phyloP scores from a whole-genome alignment of 2,797 vertebrate species.

The Chromobotia macracanthus region DNA sequence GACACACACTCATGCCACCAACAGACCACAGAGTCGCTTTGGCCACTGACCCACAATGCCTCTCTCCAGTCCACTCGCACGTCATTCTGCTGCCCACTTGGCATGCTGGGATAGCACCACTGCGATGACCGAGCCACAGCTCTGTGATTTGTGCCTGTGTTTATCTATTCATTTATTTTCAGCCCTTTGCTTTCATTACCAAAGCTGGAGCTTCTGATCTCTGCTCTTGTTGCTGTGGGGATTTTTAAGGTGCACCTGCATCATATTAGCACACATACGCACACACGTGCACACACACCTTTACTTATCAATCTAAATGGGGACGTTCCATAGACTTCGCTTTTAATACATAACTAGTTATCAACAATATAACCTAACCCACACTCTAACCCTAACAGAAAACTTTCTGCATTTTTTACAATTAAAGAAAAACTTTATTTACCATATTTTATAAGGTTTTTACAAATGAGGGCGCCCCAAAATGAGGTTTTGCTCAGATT shows the following conservation, averaged over 20 bases:
- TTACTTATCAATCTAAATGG: too few relatives aligned
- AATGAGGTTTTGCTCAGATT: too few relatives aligned
- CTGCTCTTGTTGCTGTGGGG: constrained; percentile 8
- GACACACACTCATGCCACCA: constrained; percentile 22
- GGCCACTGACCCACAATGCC: constrained; percentile 54
- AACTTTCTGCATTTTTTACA: too few relatives aligned
- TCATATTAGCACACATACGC: too few relatives aligned
- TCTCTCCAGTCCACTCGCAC: constrained; percentile 41
- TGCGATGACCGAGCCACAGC: constrained; percentile 24
- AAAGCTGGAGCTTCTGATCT: constrained; percentile 29
- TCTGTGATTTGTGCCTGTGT: constrained; percentile 14
- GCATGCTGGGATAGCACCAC: constrained; percentile 2
- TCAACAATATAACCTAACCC: too few relatives aligned
- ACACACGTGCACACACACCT: too few relatives aligned
- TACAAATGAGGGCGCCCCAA: too few relatives aligned
- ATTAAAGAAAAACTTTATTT: too few relatives aligned
- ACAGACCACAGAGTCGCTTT: constrained; percentile 18
- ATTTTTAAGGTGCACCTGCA: constrained; percentile 40
- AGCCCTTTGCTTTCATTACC: constrained; percentile 3
- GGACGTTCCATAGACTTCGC: too few relatives aligned
- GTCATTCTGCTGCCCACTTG: constrained; percentile 41
- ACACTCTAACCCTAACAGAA: too few relatives aligned
- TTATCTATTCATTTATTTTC: constrained; percentile 25
- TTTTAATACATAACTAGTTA: too few relatives aligned
- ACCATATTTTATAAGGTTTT: too few relatives aligned